Evolutionary conservation across 2,113 vertebrate genomes (phyloP).

Genomic region (Cyprinus carpio): DNA sequence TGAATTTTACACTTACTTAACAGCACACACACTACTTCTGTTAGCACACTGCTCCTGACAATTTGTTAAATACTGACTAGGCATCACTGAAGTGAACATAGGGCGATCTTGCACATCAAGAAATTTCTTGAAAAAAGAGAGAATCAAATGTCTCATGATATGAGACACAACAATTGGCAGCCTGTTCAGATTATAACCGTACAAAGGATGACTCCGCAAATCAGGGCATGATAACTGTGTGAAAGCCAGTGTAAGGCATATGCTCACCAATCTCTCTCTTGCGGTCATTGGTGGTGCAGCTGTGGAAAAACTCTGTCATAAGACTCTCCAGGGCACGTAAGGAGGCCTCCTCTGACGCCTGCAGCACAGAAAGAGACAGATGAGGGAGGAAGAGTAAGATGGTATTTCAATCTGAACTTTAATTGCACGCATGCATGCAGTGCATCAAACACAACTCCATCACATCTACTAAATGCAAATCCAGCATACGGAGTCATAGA

Average conservation of each 20-base stretch:
- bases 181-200: not conserved
- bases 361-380: not conserved
- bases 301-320: constrained; percentile 98
- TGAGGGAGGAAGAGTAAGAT: not conserved
- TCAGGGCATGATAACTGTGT: not conserved
- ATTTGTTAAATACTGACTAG: not conserved
- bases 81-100: not conserved
- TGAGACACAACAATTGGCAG: no score
- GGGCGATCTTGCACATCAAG: not conserved
- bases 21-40: not conserved
- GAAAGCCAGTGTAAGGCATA: not conserved
- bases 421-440: not conserved
- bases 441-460: not conserved
- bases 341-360: constrained; percentile 94
- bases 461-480: not conserved
- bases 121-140: no score
- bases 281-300: constrained; percentile 93
- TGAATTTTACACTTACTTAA: not conserved
- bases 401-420: not conserved
- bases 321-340: constrained; percentile 91
- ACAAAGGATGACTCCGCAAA: not conserved
- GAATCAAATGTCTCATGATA: not conserved
- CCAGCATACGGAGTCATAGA: not conserved
- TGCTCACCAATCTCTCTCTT: constrained; percentile 95
- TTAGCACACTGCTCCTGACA: not conserved